A percentile compares a stretch with the other conserved stretches of the same genome.
These are phyloP conservation scores for Mylabris sibirica DNA, from an alignment of 2,888 invertebrate genomes.

Conservation along the genomic window DNA sequence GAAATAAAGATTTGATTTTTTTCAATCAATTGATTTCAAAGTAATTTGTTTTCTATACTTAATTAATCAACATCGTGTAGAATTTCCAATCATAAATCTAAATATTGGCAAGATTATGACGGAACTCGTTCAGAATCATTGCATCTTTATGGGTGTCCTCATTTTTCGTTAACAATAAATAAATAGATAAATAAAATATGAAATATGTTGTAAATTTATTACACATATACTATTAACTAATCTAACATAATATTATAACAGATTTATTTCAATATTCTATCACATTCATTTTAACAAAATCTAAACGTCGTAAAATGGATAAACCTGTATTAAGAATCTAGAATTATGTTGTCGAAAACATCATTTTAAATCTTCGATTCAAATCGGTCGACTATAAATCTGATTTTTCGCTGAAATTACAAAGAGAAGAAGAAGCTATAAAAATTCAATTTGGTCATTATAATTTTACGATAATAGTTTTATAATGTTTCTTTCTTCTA, in stretches of 20 bases:
- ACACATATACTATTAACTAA: not conserved
- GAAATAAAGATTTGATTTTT: not conserved
- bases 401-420: not conserved
- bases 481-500: not conserved
- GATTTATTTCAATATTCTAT: not conserved
- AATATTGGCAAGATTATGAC: conserved; percentile 1
- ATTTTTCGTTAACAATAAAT: conserved; percentile 1
- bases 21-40: not conserved
- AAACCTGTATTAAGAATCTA: not conserved
- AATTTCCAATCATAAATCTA: not conserved
- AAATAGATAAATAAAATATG: not conserved
- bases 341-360: not conserved
- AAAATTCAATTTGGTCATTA: not conserved
- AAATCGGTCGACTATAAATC: not conserved
- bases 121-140: conserved; percentile 5
- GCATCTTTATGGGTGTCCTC: conserved; percentile 3
- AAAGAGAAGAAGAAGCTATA: not conserved
- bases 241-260: not conserved
- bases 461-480: not conserved
- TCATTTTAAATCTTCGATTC: not conserved
- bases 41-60: not conserved
- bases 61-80: not conserved
- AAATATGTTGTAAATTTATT: conserved; percentile 1
- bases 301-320: not conserved
- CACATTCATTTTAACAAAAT: not conserved